A percentile compares a stretch with the other conserved stretches of the same genome.
These are phyloP conservation scores for Thripadectes ignobilis DNA, from an alignment of 2,797 vertebrate species.

Conservation along the genomic window DNA sequence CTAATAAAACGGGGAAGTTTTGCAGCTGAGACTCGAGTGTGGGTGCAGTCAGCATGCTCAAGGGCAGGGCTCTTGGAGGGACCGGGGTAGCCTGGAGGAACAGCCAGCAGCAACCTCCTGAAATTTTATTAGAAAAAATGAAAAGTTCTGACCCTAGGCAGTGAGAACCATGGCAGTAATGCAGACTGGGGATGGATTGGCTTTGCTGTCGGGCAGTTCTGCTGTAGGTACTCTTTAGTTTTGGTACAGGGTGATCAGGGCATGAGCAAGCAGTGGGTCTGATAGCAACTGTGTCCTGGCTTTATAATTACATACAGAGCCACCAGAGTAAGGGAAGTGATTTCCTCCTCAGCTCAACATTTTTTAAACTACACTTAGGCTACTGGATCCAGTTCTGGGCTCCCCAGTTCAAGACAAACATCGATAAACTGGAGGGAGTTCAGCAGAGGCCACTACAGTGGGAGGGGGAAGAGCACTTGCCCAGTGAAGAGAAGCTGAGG, in stretches of 20 bases:
- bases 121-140: background rate
- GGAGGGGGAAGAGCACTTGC: background rate
- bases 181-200: background rate
- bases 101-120: background rate
- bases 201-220: background rate
- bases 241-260: background rate
- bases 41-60: background rate
- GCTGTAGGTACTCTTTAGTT: background rate
- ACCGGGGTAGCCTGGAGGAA: background rate
- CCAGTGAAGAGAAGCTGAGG: background rate
- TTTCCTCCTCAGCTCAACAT: background rate
- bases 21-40: background rate
- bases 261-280: background rate
- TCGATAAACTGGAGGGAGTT: background rate
- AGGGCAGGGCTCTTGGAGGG: fast-evolving
- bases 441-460: background rate
- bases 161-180: background rate
- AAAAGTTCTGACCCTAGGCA: background rate
- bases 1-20: background rate
- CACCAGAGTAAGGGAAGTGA: background rate
- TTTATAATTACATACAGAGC: background rate
- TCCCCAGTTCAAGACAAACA: background rate
- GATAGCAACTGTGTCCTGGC: background rate
- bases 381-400: background rate
- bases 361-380: background rate